Evolutionary conservation across 2,797 vertebrate species (phyloP).

Genomic region (Catostomus latipinnis): DNA sequence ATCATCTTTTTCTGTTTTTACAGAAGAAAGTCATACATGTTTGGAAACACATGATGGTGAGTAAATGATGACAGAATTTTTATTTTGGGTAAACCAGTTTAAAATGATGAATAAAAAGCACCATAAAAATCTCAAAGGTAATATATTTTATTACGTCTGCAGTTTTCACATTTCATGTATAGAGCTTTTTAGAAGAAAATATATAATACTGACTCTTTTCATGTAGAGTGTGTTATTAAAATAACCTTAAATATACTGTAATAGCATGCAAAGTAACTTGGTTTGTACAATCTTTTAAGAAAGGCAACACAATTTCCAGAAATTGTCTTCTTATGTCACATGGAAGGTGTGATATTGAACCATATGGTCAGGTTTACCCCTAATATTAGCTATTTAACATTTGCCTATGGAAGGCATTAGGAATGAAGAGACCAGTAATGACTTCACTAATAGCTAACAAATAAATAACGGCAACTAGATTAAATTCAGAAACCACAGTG

Average conservation of each 20-base stretch:
- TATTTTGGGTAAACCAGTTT: no score
- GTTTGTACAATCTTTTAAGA: conserved; percentile 43
- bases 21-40: no score
- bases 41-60: no score
- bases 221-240: conserved; percentile 3
- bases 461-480: conserved; percentile 19
- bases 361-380: background rate
- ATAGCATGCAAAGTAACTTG: conserved; percentile 46
- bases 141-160: conserved; percentile 30
- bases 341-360: conserved; percentile 19
- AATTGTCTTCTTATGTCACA: conserved; percentile 28
- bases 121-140: background rate
- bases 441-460: conserved; percentile 13
- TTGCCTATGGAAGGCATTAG: conserved; percentile 18
- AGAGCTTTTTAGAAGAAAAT: conserved; percentile 34
- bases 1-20: no score
- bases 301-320: conserved; percentile 49
- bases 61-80: no score
- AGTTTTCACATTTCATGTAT: background rate
- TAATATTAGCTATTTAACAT: conserved; percentile 20
- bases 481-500: conserved; percentile 24
- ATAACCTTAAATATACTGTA: background rate
- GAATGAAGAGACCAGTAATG: conserved; percentile 45
- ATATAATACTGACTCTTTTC: conserved; percentile 35
- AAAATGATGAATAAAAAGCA: background rate